A percentile compares a stretch with the other conserved stretches of the same genome.
Conservation (phyloP, 2,113 vertebrate species). For the Entelurus aequoreus region DNA sequence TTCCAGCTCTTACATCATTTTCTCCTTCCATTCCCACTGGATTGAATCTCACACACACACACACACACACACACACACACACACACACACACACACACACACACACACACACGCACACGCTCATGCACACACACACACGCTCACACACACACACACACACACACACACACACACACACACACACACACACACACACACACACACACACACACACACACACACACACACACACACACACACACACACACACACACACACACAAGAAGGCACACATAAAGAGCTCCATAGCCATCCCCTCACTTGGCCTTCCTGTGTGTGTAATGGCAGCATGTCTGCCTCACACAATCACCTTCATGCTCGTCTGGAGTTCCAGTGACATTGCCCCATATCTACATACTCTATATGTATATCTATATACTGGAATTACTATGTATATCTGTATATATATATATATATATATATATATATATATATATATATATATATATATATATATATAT, state of each 20-base stretch:
- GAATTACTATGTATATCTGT: too few species aligned
- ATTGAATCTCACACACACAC: constrained; percentile 44
- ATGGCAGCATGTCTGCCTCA: constrained; percentile 51
- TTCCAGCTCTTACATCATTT: constrained; percentile 66
- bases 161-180: constrained; percentile 32
- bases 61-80: constrained; percentile 16
- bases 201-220: too few species aligned
- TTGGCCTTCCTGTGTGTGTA: constrained; percentile 39
- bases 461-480: too few species aligned
- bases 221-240: constrained; percentile 4
- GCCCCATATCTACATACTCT: constrained; percentile 57
- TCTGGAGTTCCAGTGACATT: constrained; percentile 62
- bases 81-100: too few species aligned
- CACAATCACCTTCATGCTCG: constrained; percentile 64
- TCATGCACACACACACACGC: constrained; percentile 6
- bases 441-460: too few species aligned
- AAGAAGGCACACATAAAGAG: constrained; percentile 38
- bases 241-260: constrained; percentile 41
- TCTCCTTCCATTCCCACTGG: constrained; percentile 47
- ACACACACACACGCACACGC: too few species aligned
- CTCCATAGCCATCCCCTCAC: constrained; percentile 47
- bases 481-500: too few species aligned
- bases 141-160: constrained; percentile 43
- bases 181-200: too few species aligned
- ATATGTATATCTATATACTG: too few species aligned